Evolutionary conservation across 2,888 invertebrate genomes (phyloP).

Genomic region (Limenitis camilla): DNA sequence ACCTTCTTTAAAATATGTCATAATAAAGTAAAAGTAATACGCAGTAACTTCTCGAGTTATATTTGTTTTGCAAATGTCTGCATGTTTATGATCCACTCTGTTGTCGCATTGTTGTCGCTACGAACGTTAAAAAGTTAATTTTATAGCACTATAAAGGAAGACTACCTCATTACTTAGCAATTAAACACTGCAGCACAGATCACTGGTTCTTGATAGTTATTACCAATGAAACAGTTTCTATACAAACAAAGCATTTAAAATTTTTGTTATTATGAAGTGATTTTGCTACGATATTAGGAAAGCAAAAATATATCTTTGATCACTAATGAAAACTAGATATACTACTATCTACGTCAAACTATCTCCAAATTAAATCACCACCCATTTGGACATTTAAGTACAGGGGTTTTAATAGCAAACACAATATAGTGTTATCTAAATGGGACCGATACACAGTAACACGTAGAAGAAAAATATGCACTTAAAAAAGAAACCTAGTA

Average conservation of each 20-base stretch:
- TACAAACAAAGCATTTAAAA: conserved; percentile 23
- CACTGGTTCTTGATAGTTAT: conserved; percentile 31
- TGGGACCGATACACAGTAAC: too few relatives aligned
- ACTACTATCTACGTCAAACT: too few relatives aligned
- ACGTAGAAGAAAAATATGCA: too few relatives aligned
- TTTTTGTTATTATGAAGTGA: background rate
- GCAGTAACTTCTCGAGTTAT: background rate
- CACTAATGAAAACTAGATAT: too few relatives aligned
- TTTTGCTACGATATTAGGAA: conserved; percentile 1
- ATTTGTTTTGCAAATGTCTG: conserved; percentile 36
- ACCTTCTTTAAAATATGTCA: background rate
- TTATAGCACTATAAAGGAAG: conserved; percentile 33
- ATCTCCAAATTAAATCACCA: too few relatives aligned
- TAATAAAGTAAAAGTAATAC: background rate
- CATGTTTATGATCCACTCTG: conserved; percentile 43
- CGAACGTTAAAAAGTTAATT: conserved; percentile 38
- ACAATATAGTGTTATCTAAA: too few relatives aligned
- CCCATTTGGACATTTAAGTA: too few relatives aligned
- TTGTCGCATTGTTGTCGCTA: conserved; percentile 41
- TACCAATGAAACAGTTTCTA: conserved; percentile 32
- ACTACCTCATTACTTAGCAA: conserved; percentile 34
- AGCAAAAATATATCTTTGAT: too few relatives aligned
- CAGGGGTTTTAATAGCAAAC: too few relatives aligned
- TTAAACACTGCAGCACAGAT: conserved; percentile 33
- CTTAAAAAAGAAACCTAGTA: too few relatives aligned